Percentiles rank a stretch among this genome's conserved stretches.
Conservation (phyloP, 2,113 vertebrate genomes). For the Rhagologus leucostigma region DNA sequence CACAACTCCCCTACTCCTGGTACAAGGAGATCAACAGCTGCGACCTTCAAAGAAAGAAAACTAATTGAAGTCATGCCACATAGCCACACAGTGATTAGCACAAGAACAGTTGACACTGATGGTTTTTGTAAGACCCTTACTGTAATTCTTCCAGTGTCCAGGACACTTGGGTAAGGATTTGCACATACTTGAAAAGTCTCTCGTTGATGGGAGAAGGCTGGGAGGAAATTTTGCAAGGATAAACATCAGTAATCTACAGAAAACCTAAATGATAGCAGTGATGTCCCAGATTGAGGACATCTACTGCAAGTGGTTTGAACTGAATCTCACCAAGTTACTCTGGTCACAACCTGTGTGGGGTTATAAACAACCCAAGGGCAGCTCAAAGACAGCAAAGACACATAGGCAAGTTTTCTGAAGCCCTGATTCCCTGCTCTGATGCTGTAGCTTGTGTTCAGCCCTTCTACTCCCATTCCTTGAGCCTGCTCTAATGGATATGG, state of each 20-base stretch:
- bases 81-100: neutral
- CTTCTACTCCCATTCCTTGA: neutral
- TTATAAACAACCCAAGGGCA: neutral
- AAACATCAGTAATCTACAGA: neutral
- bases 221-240: neutral
- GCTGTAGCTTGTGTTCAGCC: neutral
- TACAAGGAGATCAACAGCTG: constrained; percentile 93
- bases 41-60: constrained; percentile 74
- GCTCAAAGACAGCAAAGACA: neutral
- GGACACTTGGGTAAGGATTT: neutral
- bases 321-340: neutral
- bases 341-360: neutral
- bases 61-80: neutral
- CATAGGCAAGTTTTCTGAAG: neutral
- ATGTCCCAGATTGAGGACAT: neutral
- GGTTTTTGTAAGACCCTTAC: neutral
- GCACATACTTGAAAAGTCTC: neutral
- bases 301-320: neutral
- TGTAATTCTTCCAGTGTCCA: neutral
- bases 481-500: neutral
- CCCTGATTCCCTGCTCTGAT: neutral
- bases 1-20: constrained; percentile 92
- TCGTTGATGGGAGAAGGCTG: neutral
- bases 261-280: neutral
- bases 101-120: neutral